Percentiles rank a stretch among this genome's conserved stretches.
These are phyloP conservation scores for Drepana falcataria DNA, from an alignment of 2,888 invertebrate genomes.

Conservation along the genomic window DNA sequence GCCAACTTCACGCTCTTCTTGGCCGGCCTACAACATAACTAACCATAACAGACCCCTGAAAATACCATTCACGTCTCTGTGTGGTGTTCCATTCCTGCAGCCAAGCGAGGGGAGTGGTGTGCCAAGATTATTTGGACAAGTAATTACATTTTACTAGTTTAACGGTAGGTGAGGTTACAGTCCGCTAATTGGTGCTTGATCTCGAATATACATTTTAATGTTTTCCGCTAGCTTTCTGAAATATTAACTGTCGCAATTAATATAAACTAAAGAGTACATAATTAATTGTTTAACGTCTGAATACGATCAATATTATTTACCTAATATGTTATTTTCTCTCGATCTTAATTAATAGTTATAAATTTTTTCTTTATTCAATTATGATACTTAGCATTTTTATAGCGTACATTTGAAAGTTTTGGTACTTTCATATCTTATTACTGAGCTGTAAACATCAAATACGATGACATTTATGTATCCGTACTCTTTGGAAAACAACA, in stretches of 20 bases:
- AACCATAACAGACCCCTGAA: constrained; percentile 13
- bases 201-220: constrained; percentile 9
- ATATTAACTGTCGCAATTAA: background rate
- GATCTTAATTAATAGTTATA: no score
- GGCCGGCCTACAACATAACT: constrained; percentile 25
- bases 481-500: no score
- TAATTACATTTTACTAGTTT: constrained; percentile 31
- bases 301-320: background rate
- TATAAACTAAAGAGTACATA: background rate
- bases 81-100: background rate
- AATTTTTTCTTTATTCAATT: no score
- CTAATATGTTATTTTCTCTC: no score
- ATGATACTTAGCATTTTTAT: no score
- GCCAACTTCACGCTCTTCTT: constrained; percentile 51
- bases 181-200: constrained; percentile 29
- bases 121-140: constrained; percentile 18
- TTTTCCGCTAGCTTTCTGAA: constrained; percentile 3
- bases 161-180: constrained; percentile 28
- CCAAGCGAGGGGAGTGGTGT: constrained; percentile 7
- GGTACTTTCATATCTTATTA: no score
- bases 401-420: no score
- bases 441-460: no score
- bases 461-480: no score
- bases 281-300: no score
- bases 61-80: constrained; percentile 1